phyloP scores from a whole-genome alignment of 1,140 invertebrate genomes.

The Potamilus streckersoni region DNA sequence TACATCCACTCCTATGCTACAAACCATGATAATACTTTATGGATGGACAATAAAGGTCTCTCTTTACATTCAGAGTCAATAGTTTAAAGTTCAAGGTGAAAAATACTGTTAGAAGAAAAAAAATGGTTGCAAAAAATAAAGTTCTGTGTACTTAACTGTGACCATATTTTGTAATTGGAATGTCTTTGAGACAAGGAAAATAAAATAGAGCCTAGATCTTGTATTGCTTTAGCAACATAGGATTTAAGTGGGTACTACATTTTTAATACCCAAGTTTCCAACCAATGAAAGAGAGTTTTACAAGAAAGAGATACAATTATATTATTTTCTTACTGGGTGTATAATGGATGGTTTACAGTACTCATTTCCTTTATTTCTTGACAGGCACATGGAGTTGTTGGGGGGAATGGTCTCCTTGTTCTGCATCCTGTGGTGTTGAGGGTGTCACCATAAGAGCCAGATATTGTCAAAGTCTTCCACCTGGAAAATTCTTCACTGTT shows the following conservation, averaged over 20 bases:
- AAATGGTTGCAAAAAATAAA: too few relatives aligned
- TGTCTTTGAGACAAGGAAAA: too few relatives aligned
- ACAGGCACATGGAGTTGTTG: conserved; percentile 54
- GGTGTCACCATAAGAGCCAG: conserved; percentile 36
- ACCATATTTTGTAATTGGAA: too few relatives aligned
- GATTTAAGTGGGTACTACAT: not conserved
- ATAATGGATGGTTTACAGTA: not conserved
- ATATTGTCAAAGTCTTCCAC: conserved; percentile 33
- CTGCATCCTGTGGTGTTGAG: conserved; percentile 43
- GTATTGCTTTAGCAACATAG: not conserved
- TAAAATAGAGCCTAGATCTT: not conserved
- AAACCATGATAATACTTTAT: too few relatives aligned
- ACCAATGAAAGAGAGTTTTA: not conserved
- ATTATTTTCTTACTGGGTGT: too few relatives aligned
- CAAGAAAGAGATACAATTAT: not conserved
- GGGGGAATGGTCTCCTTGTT: conserved; percentile 46
- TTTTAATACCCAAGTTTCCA: not conserved
- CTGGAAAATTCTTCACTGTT: conserved; percentile 28
- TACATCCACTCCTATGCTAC: too few relatives aligned
- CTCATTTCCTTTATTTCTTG: not conserved
- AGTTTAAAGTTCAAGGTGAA: too few relatives aligned
- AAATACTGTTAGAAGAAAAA: too few relatives aligned
- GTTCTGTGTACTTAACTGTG: too few relatives aligned
- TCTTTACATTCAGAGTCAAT: too few relatives aligned
- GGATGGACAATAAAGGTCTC: too few relatives aligned